Conservation (phyloP, 2,888 invertebrate genomes). For the Steinernema hermaphroditum region DNA sequence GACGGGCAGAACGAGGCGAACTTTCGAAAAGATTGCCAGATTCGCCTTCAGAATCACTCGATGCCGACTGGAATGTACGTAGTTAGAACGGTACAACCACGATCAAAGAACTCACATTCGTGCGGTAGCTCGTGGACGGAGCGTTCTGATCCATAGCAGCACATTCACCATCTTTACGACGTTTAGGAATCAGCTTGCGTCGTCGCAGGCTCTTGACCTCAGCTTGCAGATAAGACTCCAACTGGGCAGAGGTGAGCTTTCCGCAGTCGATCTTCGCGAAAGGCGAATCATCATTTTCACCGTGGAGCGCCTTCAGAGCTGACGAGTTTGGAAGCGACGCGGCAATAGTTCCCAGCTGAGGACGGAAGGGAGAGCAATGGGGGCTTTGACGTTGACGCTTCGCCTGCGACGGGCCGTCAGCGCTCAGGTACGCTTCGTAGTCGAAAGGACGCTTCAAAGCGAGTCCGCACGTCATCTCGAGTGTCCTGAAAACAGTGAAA, state of each 20-base stretch:
- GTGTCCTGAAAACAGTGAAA: not conserved
- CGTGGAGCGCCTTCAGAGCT: slow-evolving; percentile 35
- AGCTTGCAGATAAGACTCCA: slow-evolving; percentile 60
- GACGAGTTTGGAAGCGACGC: slow-evolving; percentile 54
- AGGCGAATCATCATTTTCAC: slow-evolving; percentile 42
- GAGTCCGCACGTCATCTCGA: slow-evolving; percentile 64
- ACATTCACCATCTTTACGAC: slow-evolving; percentile 26
- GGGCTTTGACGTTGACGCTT: slow-evolving; percentile 59
- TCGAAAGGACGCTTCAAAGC: slow-evolving; percentile 66
- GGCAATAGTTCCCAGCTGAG: slow-evolving; percentile 63
- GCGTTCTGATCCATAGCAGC: not conserved
- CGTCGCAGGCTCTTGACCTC: slow-evolving; percentile 58
- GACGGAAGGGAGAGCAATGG: slow-evolving; percentile 65
- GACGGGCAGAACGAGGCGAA: not conserved
- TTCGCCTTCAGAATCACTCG: slow-evolving; percentile 62
- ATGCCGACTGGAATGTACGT: slow-evolving; percentile 25
- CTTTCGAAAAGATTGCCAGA: slow-evolving; percentile 2
- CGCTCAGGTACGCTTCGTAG: slow-evolving; percentile 59
- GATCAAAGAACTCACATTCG: not conserved
- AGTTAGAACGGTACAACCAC: not conserved
- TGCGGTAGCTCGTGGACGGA: not conserved
- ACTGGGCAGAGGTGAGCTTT: slow-evolving; percentile 53
- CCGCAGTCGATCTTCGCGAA: slow-evolving; percentile 46
- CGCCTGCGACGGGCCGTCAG: slow-evolving; percentile 56
- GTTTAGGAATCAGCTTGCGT: slow-evolving; percentile 57